These are phyloP conservation scores for Sebastes iracundus DNA, from an alignment of 2,797 vertebrate species.

Conservation along the genomic window DNA sequence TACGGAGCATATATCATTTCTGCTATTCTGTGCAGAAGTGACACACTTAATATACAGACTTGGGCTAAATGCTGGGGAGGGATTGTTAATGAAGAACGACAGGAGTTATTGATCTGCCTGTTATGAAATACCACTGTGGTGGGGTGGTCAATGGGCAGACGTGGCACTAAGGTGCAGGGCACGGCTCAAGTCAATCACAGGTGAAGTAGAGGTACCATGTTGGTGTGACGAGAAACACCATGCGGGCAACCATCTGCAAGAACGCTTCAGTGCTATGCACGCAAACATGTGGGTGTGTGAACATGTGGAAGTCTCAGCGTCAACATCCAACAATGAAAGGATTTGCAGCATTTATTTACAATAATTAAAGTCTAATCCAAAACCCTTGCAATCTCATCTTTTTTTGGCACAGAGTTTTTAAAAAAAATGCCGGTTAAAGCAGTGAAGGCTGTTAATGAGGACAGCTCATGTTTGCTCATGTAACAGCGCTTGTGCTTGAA, in stretches of 20 bases:
- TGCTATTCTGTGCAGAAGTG: conserved; percentile 12
- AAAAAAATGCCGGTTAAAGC: conserved; percentile 6
- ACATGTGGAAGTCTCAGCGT: conserved; percentile 11
- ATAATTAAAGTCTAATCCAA: conserved; percentile 22
- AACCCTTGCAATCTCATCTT: neutral
- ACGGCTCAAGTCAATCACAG: neutral
- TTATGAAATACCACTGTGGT: conserved; percentile 58
- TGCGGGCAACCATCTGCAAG: neutral
- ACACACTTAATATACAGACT: neutral
- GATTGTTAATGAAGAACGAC: conserved; percentile 62
- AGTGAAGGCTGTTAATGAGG: conserved; percentile 52
- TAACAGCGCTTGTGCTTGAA: conserved; percentile 30
- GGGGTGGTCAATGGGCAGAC: conserved; percentile 21
- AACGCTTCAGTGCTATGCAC: neutral
- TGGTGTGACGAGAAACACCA: neutral
- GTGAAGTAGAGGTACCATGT: conserved; percentile 17
- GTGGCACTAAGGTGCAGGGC: conserved; percentile 28
- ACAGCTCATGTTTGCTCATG: conserved; percentile 42
- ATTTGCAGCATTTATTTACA: conserved; percentile 5
- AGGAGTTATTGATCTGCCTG: conserved; percentile 65
- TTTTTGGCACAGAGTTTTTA: neutral
- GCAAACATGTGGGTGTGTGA: neutral
- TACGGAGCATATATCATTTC: conserved; percentile 3
- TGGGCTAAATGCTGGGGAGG: conserved; percentile 16
- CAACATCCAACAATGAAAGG: neutral